Percentiles rank a stretch among this genome's conserved stretches.
These are phyloP conservation scores for Patella caerulea DNA, from an alignment of 2,888 invertebrate species.

Conservation along the genomic window DNA sequence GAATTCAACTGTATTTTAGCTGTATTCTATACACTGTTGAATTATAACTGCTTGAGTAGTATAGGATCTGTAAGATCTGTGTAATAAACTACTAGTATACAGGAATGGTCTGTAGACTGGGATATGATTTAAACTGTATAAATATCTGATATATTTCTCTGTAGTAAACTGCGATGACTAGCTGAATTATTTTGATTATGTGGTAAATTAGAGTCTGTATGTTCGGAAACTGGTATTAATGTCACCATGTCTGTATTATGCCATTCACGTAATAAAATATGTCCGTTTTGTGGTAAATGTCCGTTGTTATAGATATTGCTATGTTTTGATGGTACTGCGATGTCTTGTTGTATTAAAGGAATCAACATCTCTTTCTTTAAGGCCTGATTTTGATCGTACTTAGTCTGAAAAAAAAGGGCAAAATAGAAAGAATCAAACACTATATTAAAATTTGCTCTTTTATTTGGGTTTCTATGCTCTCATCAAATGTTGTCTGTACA, in stretches of 20 bases:
- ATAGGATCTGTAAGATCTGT: too few species aligned
- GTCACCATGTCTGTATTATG: conserved; percentile 28
- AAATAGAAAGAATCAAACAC: not conserved
- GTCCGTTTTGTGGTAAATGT: conserved; percentile 24
- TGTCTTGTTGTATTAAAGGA: conserved; percentile 72
- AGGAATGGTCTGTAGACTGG: too few species aligned
- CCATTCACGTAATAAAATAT: conserved; percentile 38
- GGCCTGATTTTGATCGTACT: conserved; percentile 78
- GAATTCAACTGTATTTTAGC: too few species aligned
- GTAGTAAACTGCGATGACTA: not conserved
- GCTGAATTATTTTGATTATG: not conserved
- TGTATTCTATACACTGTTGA: too few species aligned
- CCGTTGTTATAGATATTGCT: conserved; percentile 40
- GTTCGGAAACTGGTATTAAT: conserved; percentile 32
- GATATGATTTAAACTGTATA: too few species aligned
- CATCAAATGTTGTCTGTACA: too few species aligned
- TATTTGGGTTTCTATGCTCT: too few species aligned
- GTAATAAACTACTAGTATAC: too few species aligned
- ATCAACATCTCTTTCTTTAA: conserved; percentile 75
- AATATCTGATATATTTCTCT: too few species aligned
- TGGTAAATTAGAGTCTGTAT: not conserved
- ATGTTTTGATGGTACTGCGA: conserved; percentile 34
- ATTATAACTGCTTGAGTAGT: too few species aligned
- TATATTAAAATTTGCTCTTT: too few species aligned
- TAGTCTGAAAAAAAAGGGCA: conserved; percentile 75